A percentile compares a stretch with the other conserved stretches of the same genome.
phyloP scores from a whole-genome alignment of 2,888 invertebrate genomes.

The Hofmannophila pseudospretella region DNA sequence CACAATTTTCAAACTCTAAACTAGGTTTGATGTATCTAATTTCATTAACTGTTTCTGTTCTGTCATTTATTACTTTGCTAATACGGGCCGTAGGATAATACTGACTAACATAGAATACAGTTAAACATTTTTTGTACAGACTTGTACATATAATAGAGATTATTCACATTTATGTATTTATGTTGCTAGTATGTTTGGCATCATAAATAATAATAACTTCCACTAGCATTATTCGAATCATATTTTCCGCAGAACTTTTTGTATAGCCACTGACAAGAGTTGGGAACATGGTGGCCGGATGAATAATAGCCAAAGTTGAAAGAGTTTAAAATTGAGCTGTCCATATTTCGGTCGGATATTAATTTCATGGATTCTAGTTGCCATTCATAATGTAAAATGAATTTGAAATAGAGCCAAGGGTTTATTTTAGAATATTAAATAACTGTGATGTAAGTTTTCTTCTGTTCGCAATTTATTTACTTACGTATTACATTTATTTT shows the following conservation, averaged over 20 bases:
- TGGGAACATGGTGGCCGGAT: slow-evolving; percentile 46
- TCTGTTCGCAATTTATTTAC: no score
- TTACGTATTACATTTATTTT: no score
- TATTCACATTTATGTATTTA: no score
- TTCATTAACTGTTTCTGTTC: no score
- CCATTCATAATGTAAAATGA: slow-evolving; percentile 34
- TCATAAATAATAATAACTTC: slow-evolving; percentile 1
- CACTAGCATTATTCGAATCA: slow-evolving; percentile 4
- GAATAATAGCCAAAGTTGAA: slow-evolving; percentile 64
- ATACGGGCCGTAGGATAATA: no score
- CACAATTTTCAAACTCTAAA: no score
- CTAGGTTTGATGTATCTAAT: no score
- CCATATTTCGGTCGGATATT: slow-evolving; percentile 53
- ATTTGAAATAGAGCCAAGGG: slow-evolving; percentile 15
- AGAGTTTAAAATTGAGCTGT: slow-evolving; percentile 62
- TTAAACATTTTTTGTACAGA: no score
- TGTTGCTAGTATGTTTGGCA: background rate
- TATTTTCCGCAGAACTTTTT: slow-evolving; percentile 33
- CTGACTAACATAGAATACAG: no score
- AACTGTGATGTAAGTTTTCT: background rate
- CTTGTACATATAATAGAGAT: no score
- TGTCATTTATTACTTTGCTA: no score
- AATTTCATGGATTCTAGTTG: slow-evolving; percentile 48
- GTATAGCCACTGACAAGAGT: slow-evolving; percentile 42
- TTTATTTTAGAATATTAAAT: background rate